Percentiles rank a stretch among this genome's conserved stretches.
phyloP scores from a whole-genome alignment of 2,113 vertebrate genomes.

The Chaenogobius annularis region DNA sequence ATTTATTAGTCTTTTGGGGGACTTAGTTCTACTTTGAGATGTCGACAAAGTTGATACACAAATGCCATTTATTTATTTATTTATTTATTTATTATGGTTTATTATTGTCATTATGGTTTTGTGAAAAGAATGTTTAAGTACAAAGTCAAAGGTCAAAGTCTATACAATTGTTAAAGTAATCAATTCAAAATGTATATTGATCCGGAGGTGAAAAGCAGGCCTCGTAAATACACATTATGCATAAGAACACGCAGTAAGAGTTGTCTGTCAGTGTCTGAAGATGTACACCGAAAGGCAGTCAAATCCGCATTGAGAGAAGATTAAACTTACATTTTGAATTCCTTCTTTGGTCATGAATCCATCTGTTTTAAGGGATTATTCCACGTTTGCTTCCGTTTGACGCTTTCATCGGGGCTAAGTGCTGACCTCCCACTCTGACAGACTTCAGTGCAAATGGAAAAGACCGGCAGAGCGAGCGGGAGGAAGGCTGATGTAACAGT shows the following conservation, averaged over 20 bases:
- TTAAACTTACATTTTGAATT: slow-evolving; percentile 61
- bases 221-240: background rate
- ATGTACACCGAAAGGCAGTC: background rate
- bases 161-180: background rate
- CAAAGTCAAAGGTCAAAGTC: background rate
- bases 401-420: slow-evolving; percentile 30
- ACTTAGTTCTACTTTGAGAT: background rate
- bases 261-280: background rate
- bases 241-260: background rate
- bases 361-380: slow-evolving; percentile 60
- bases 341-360: slow-evolving; percentile 42
- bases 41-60: background rate
- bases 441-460: slow-evolving; percentile 59
- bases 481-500: slow-evolving; percentile 86
- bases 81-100: too few relatives aligned
- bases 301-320: background rate
- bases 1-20: background rate
- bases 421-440: slow-evolving; percentile 57
- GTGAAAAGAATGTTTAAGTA: background rate
- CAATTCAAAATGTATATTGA: background rate
- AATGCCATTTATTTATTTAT: too few relatives aligned
- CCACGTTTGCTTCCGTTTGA: slow-evolving; percentile 51
- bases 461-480: slow-evolving; percentile 21
- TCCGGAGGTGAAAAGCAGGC: background rate
- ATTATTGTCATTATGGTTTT: background rate